Base-by-base conservation (phyloP, 2,888 invertebrate species). In the Physocephala rufipes region DNA sequence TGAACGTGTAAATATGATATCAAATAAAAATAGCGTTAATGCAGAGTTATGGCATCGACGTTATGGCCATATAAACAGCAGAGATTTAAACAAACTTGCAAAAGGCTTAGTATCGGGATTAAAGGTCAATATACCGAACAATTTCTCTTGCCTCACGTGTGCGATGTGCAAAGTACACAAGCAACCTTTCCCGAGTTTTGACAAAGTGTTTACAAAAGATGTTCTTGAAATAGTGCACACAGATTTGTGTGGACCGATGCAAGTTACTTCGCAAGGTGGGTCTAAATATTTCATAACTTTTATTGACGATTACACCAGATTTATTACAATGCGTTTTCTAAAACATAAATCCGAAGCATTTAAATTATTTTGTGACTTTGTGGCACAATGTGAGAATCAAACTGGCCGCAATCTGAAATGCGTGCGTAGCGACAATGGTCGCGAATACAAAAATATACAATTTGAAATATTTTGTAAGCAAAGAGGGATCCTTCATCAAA, bases 401-500 rank as follows among this genome's bases (percentile, higher is more conserved):
- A 71, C 65, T n/a, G 67, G 73, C n/a, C 15, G 4, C 13, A 73
- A 67, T 47, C 21, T 73, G 1, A 72, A 72, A 67, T 43, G 43
- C 15, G 36, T 73, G 15, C 55, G 73, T 15, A 73, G 71, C 21
- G 73, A 74, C 59, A 71, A 74, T 55, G 73, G 72, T 16, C 19
- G 28, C 15, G 69, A 73, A 63, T 73, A 70, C 28, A 9, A 65
- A 16, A 66, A 67, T n/a, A 2, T 15, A 2, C 49, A 75, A 36
- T 76, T 77, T 73, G 53, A 70, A 4, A 64, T 13, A 19, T 76
- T 55, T 73, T 70, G 67, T 16, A 71, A 53, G 53, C 62, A 24
- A 15, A 73, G 64, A 13, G 75, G 76, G 26, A 76, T 75, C 30
- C 15, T 74, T 24, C 77, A 77, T 49, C 74, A 75, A 70, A 73